Base-by-base conservation (phyloP, 2,797 vertebrate genomes). In the Gymnocypris eckloni region DNA sequence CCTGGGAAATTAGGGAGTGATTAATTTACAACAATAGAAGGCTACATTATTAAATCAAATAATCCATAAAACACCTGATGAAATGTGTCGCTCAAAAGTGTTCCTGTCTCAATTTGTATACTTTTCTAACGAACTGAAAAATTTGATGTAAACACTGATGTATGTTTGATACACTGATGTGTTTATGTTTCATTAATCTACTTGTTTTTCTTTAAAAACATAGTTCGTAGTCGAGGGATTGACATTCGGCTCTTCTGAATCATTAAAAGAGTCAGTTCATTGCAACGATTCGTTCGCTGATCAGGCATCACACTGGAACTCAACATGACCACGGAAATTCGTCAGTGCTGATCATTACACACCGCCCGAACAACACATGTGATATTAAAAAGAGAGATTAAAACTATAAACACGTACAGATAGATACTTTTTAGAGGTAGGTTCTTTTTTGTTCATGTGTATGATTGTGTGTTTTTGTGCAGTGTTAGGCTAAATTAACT, bases 251-350 rank as follows among this genome's bases (percentile, higher is more conserved):
- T 86, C 66, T 25, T 73, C 22, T 52, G 69, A 73, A 61, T 70
- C 67, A 48, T 56, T 41, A 45, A 41, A 85, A 72, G 67, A 79
- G 6, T 75, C 4, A 11, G 15, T 81, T 81, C 69, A 54, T 28
- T 48, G 11, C 20, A 37, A 39, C 43, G 84, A 61, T 50, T 73
- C 10, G 54, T 72, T 61, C 67, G 13, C 12, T 2, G 11, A 50
- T 50, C 18, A 16, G 72, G 43, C 43, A 13, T 84, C 20, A 22
- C 16, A 2, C 20, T 59, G 15, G 33, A 22, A 4, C 16, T 12
- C 66, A 39, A 85, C 61, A 39, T 67, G 82, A 77, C 64, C 25
- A 72, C 77, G 67, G 84, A 85, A 85, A 20, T 22, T 37, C 37
- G 39, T 59, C 50, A 45, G 12, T 45, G 82, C 22, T 43, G 37